Evolutionary conservation across 2,113 vertebrate genomes (phyloP).

Genomic region (Phoxinus phoxinus): DNA sequence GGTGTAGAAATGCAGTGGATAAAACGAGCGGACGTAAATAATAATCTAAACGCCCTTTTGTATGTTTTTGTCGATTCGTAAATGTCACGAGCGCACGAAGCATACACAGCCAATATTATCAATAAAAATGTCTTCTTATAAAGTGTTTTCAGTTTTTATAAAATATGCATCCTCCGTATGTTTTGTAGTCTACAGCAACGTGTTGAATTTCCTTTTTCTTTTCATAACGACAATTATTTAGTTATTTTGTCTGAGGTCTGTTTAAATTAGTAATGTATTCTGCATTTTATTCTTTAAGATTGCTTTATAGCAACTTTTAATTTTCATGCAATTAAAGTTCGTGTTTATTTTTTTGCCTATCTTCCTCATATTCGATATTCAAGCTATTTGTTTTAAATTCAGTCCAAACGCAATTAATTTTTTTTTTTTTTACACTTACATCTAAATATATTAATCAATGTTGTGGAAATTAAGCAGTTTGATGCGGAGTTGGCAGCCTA

Average conservation of each 20-base stretch:
- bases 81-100: background rate
- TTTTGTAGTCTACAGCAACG: background rate
- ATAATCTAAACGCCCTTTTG: background rate
- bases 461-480: background rate
- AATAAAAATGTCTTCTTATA: background rate
- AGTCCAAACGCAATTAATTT: background rate
- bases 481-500: background rate
- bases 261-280: background rate
- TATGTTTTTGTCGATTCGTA: background rate
- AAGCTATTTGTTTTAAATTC: background rate
- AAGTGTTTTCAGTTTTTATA: background rate
- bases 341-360: background rate
- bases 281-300: background rate
- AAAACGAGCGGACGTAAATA: background rate
- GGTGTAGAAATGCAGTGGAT: background rate
- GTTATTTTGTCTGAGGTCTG: background rate
- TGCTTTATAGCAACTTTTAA: background rate
- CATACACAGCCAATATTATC: background rate
- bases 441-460: background rate
- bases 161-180: background rate
- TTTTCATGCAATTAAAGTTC: background rate
- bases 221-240: background rate
- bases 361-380: background rate
- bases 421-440: background rate
- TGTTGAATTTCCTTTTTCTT: background rate